These are phyloP conservation scores for Neoitamus cyanurus DNA, from an alignment of 2,888 invertebrate genomes.

Conservation along the genomic window DNA sequence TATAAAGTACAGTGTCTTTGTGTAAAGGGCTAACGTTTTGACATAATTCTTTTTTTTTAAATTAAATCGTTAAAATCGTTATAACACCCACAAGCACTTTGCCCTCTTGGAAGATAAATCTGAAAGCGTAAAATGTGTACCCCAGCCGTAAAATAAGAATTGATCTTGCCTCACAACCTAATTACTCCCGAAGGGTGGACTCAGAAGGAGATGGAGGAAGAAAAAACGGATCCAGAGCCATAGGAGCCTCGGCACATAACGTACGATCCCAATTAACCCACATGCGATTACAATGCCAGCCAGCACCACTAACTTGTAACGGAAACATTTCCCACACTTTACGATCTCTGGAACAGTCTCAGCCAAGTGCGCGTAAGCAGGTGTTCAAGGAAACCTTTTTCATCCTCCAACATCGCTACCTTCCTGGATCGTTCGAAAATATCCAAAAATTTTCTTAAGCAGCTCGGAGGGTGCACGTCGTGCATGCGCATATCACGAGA, in stretches of 20 bases:
- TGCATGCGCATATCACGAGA: slow-evolving; percentile 48
- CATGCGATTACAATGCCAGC: background rate
- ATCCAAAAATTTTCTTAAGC: background rate
- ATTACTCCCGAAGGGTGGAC: background rate
- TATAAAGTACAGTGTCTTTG: too few relatives aligned
- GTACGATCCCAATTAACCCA: slow-evolving; percentile 9
- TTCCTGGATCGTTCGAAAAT: background rate
- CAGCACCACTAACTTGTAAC: slow-evolving; percentile 28
- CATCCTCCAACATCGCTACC: slow-evolving; percentile 1
- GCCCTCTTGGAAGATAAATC: background rate
- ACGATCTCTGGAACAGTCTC: background rate
- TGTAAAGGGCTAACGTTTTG: too few relatives aligned
- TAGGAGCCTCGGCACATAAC: background rate
- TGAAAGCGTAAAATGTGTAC: background rate
- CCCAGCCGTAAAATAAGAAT: background rate
- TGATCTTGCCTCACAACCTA: background rate
- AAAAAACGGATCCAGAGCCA: background rate
- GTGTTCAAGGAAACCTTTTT: slow-evolving; percentile 33
- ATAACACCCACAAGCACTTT: background rate
- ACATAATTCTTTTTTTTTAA: too few relatives aligned
- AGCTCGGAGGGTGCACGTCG: slow-evolving; percentile 42
- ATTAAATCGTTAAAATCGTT: background rate
- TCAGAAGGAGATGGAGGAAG: background rate
- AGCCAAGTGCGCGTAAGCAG: slow-evolving; percentile 13
- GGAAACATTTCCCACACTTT: slow-evolving; percentile 47